Conservation (phyloP, 2,113 vertebrate genomes). For the Nesoenas mayeri region DNA sequence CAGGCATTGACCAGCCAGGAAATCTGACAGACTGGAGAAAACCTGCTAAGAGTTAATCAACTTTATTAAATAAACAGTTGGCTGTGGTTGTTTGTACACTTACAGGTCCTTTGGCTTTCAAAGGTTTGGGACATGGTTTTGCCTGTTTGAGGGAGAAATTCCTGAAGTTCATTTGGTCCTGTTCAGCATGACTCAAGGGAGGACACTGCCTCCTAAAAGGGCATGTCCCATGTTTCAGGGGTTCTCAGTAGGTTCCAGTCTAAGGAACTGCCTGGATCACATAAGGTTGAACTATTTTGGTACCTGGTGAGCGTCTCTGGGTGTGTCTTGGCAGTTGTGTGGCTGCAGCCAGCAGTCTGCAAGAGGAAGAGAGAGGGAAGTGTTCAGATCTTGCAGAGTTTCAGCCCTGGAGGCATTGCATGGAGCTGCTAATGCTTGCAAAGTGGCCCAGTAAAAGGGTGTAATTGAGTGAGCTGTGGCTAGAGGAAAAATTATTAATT, state of each 20-base stretch:
- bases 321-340: constrained; percentile 4
- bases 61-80: neutral
- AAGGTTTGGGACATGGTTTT: neutral
- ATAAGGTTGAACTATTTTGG: constrained; percentile 22
- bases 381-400: constrained; percentile 33
- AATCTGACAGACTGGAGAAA: neutral
- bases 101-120: neutral
- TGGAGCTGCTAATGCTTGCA: constrained; percentile 15
- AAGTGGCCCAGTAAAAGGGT: neutral
- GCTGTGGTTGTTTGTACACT: neutral
- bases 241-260: neutral
- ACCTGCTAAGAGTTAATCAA: neutral
- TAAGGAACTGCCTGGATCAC: neutral
- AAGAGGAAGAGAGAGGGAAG: constrained; percentile 38
- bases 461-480: neutral
- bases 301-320: constrained; percentile 31
- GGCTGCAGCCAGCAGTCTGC: constrained; percentile 28
- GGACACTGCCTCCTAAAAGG: neutral
- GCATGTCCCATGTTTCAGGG: neutral
- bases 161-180: neutral
- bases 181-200: neutral
- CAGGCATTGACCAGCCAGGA: neutral
- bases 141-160: neutral
- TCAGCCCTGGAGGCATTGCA: constrained; percentile 34
- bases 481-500: constrained; percentile 30